Conservation (phyloP, 2,797 vertebrate genomes). For the Anguilla pacifica region DNA sequence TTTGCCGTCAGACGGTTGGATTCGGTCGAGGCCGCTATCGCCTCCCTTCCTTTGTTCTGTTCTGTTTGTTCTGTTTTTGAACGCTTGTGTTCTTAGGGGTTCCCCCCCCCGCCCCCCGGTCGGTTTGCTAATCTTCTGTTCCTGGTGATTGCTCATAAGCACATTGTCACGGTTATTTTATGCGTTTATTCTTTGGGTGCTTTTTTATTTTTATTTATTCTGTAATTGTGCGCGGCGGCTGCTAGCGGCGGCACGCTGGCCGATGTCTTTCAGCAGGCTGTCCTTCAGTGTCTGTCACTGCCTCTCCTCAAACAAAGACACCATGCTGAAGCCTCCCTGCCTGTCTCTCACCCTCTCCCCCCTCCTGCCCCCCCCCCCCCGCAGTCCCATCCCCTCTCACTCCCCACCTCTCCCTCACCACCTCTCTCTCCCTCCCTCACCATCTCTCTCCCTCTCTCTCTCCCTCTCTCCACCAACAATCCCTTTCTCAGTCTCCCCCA, state of each 20-base stretch:
- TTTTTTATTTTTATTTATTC: neutral
- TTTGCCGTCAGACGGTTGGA: neutral
- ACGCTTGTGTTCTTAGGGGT: neutral
- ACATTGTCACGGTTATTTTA: neutral
- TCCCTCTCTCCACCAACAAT: neutral
- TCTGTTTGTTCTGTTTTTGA: slow-evolving; percentile 10
- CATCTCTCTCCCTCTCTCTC: neutral
- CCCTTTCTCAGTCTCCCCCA: too few relatives aligned
- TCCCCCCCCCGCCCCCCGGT: too few relatives aligned
- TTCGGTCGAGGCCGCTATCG: slow-evolving; percentile 10
- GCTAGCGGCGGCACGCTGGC: neutral
- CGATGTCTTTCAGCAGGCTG: neutral
- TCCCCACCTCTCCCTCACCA: slow-evolving; percentile 58
- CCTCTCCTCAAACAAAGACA: neutral
- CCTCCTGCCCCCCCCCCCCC: slow-evolving; percentile 47
- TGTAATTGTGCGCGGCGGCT: neutral
- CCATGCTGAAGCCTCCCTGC: neutral
- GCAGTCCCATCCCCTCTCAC: slow-evolving; percentile 29
- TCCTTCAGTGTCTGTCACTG: neutral
- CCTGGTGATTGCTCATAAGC: neutral
- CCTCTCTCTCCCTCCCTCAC: slow-evolving; percentile 35
- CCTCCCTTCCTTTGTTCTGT: slow-evolving; percentile 62
- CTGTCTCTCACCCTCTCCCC: slow-evolving; percentile 36
- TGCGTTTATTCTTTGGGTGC: neutral
- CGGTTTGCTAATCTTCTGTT: neutral